These are phyloP conservation scores for Rousettus leschenaultii DNA, from an alignment of 2,113 vertebrate species.

Conservation along the genomic window DNA sequence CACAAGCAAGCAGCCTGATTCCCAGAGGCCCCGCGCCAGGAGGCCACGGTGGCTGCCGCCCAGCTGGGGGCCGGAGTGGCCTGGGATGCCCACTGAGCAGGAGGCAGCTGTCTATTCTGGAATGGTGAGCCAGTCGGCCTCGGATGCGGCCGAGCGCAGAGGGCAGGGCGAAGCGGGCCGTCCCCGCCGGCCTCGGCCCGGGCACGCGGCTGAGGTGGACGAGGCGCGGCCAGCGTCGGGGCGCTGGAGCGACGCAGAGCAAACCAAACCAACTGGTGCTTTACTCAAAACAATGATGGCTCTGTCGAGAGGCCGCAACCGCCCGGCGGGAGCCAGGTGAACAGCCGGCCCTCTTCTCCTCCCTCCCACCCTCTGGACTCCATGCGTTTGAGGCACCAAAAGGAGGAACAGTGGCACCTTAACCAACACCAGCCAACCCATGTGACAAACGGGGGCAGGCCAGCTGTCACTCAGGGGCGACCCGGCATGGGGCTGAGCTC, in stretches of 20 bases:
- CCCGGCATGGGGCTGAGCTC: background rate
- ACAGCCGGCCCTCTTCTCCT: conserved; percentile 19
- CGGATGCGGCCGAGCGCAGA: background rate
- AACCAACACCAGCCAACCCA: conserved; percentile 12
- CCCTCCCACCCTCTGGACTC: background rate
- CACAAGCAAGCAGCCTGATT: background rate
- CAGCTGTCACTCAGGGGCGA: background rate
- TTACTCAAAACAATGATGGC: conserved; percentile 43
- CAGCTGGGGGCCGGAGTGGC: background rate
- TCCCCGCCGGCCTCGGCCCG: background rate
- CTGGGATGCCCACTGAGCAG: background rate
- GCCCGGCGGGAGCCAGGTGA: background rate
- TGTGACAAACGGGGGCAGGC: background rate
- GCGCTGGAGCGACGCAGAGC: background rate
- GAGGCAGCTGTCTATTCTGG: background rate
- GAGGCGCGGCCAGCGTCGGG: conserved; percentile 23
- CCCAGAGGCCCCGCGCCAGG: background rate
- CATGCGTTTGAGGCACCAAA: background rate
- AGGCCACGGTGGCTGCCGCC: background rate
- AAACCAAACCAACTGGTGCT: conserved; percentile 34
- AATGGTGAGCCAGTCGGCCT: background rate
- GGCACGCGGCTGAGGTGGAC: background rate
- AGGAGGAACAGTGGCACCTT: background rate
- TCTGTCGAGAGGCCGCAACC: conserved; percentile 25
- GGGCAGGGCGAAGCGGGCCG: accelerated